phyloP scores from a whole-genome alignment of 2,113 vertebrate genomes.

The Dissostichus mawsoni region DNA sequence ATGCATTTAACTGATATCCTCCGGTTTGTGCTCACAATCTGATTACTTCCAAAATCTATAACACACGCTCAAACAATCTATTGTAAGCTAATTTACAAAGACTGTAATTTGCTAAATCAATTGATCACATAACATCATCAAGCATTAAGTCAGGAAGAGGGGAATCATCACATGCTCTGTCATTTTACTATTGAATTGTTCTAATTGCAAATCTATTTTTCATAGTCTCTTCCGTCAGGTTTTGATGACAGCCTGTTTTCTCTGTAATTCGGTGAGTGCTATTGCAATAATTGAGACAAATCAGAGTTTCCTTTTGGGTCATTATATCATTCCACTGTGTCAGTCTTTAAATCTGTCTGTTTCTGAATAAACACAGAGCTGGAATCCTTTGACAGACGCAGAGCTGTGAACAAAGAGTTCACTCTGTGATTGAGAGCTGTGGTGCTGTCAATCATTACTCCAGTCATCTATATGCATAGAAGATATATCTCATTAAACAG shows the following conservation, averaged over 20 bases:
- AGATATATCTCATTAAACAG: too few species aligned
- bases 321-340: conserved; percentile 33
- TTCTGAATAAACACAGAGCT: not conserved
- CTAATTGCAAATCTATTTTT: conserved; percentile 62
- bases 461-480: too few species aligned
- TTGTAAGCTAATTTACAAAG: conserved; percentile 52
- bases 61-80: conserved; percentile 28
- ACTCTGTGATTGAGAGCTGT: not conserved
- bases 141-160: conserved; percentile 14
- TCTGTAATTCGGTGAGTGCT: conserved; percentile 43
- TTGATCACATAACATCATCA: conserved; percentile 45
- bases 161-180: conserved; percentile 8
- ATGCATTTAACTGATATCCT: not conserved
- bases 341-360: conserved; percentile 2
- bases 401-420: not conserved
- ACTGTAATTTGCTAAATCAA: conserved; percentile 46
- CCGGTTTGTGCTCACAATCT: not conserved
- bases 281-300: conserved; percentile 43
- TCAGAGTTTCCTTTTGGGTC: conserved; percentile 18
- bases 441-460: too few species aligned
- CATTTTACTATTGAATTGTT: conserved; percentile 46
- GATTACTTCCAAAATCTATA: conserved; percentile 36
- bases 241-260: not conserved
- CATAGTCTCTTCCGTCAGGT: conserved; percentile 33
- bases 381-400: conserved; percentile 1